A percentile compares a stretch with the other conserved stretches of the same genome.
Conservation (phyloP, 2,888 invertebrate genomes). For the Falcaria lacertinaria region DNA sequence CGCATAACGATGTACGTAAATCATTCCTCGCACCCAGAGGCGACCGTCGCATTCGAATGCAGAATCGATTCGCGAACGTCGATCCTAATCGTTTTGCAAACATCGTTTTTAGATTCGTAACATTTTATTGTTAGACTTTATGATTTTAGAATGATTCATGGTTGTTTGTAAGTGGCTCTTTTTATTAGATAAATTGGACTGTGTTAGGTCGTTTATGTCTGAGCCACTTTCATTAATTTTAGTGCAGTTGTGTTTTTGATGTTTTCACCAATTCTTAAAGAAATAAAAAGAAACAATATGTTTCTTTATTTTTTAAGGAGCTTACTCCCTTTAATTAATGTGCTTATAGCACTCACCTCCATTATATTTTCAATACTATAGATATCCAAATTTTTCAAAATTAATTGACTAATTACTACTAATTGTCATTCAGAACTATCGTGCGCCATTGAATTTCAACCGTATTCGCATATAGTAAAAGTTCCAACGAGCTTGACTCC, state of each 20-base stretch:
- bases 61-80: slow-evolving; percentile 41
- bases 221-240: too few species aligned
- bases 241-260: too few species aligned
- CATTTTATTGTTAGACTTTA: slow-evolving; percentile 18
- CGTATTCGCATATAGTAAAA: slow-evolving; percentile 2
- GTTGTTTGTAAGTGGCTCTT: background rate
- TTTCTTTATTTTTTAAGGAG: too few species aligned
- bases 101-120: slow-evolving; percentile 26
- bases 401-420: slow-evolving; percentile 9
- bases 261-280: too few species aligned
- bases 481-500: slow-evolving; percentile 17
- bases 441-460: slow-evolving; percentile 4
- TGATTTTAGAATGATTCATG: background rate
- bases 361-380: too few species aligned
- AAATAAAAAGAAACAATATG: too few species aligned
- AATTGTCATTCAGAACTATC: background rate
- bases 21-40: slow-evolving; percentile 65
- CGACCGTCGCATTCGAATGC: slow-evolving; percentile 53
- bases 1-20: slow-evolving; percentile 71
- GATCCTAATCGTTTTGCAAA: slow-evolving; percentile 53
- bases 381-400: too few species aligned
- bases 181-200: background rate
- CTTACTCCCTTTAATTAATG: too few species aligned
- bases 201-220: too few species aligned
- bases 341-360: too few species aligned